A percentile compares a stretch with the other conserved stretches of the same genome.
These are phyloP conservation scores for Anguilla anguilla DNA, from an alignment of 2,797 vertebrate genomes.

Conservation along the genomic window DNA sequence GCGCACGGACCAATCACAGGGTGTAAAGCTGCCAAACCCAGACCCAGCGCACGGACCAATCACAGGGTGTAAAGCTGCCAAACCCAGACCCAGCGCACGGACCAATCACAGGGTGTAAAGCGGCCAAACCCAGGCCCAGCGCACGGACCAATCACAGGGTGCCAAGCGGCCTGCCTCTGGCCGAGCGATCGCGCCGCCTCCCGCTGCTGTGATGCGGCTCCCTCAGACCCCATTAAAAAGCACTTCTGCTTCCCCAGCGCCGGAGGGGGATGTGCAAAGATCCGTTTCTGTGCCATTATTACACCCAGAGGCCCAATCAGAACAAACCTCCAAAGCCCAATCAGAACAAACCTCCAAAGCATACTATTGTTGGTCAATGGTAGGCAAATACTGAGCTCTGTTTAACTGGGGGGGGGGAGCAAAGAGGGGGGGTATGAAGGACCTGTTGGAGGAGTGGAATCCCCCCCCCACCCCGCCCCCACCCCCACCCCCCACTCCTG, in stretches of 20 bases:
- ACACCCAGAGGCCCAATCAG: not conserved
- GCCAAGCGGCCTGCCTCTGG: not conserved
- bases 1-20: conserved; percentile 31
- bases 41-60: not conserved
- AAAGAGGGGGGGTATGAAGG: not conserved
- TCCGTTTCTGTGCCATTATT: not conserved
- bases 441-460: not conserved
- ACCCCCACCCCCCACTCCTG: no score
- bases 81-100: conserved; percentile 12
- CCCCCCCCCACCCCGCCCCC: not conserved
- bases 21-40: conserved; percentile 15
- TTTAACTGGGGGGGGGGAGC: not conserved
- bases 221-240: not conserved
- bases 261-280: not conserved
- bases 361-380: not conserved
- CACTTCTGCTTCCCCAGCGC: not conserved
- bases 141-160: conserved; percentile 32
- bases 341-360: conserved; percentile 18
- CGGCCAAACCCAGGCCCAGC: conserved; percentile 30
- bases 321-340: conserved; percentile 15
- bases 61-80: no score
- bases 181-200: no score
- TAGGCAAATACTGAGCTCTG: conserved; percentile 2
- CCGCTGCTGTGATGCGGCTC: not conserved
- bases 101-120: no score